Evolutionary conservation across 1,140 invertebrate species (phyloP), one percentile per base, ranked within the genome.

Genomic region (Lasioglossum albipes): DNA sequence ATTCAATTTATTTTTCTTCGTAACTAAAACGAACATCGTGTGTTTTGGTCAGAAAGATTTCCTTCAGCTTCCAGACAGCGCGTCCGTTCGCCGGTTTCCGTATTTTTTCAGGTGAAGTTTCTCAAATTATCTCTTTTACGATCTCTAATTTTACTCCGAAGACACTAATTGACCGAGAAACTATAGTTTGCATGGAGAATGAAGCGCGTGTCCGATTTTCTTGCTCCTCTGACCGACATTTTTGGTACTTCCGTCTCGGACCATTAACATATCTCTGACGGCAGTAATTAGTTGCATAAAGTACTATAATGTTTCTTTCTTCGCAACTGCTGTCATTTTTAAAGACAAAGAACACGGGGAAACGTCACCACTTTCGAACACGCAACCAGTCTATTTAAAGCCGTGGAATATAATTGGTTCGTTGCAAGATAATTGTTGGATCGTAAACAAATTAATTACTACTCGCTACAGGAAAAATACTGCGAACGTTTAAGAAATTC

Each of bases 111-210:
- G 18, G 57, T 20, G 9, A 59, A n/a, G 20, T 59, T n/a, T n/a
- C 57, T 9, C 7, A n/a, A n/a, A 59, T 59, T n/a, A 59, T n/a
- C 57, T n/a, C 6, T n/a, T 59, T 59, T 59, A 59, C 57, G 57
- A n/a, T n/a, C 57, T 59, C 57, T 59, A 59, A 59, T 59, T 59
- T 59, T 59, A 59, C 57, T 59, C 57, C 57, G n/a, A 2, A n/a
- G 5, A 20, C 20, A 0, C 57, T 54, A 54, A 54, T 54, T 16
- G 52, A 6, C 52, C 0, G 18, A 59, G 20, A 59, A n/a, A 59
- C 20, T n/a, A n/a, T 59, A n/a, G 1, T n/a, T 20, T 7, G 2
- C 20, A 20, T 7, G 20, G 1, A n/a, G n/a, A n/a, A 9, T 6
- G 57, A n/a, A n/a, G 57, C 57, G n/a, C 57, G 1, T 5, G 2